Base-by-base conservation (phyloP, 1,140 invertebrate species). In the Macrostomum lignano region DNA sequence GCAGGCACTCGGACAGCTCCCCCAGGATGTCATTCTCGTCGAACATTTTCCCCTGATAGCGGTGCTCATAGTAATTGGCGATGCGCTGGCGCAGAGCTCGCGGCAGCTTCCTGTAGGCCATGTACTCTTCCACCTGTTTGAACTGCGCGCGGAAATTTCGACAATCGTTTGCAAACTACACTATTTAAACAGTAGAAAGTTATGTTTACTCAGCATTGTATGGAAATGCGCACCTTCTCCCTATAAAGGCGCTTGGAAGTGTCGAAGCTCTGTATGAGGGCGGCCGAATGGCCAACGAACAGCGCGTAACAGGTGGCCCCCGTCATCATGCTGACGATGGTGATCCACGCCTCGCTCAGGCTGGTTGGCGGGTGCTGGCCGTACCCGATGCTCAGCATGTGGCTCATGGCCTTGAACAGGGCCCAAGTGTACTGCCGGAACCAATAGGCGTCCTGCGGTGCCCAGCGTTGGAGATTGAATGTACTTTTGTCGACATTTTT, bases 61-160 rank as follows among this genome's bases (percentile, higher is more conserved):
- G 69, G 57, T 93, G 84, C 58, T 93, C 82, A 60, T 93, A 94
- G 58, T 93, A 94, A 55, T 93, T 84, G 9, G 78, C 82, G 43
- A 94, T 93, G 44, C 78, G 64, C 47, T 82, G 77, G 38, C 86
- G 66, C 68, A 93, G 74, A 55, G 82, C 76, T 31, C 81, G 64
- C 24, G 84, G 84, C 45, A 94, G 61, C 55, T 93, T 93, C 41
- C 86, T 66, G 51, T 86, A 88, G 42, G 79, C 78, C 84, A 93
- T 93, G 56, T 93, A 94, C 57, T 93, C 86, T 59, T 94, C 84
- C 36, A 94, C 86, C 74, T 93, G 84, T 65, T 93, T 93, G 42
- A 93, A 74, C 79, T 86, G n/a, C n/a, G n/a, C n/a, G n/a, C n/a
- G n/a, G n/a, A n/a, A n/a, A n/a, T n/a, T n/a, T n/a, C n/a, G n/a